Percentiles rank a stretch among this genome's conserved stretches.
Evolutionary conservation across 2,113 vertebrate genomes (phyloP).

Genomic region (Cephalopterus ornatus): DNA sequence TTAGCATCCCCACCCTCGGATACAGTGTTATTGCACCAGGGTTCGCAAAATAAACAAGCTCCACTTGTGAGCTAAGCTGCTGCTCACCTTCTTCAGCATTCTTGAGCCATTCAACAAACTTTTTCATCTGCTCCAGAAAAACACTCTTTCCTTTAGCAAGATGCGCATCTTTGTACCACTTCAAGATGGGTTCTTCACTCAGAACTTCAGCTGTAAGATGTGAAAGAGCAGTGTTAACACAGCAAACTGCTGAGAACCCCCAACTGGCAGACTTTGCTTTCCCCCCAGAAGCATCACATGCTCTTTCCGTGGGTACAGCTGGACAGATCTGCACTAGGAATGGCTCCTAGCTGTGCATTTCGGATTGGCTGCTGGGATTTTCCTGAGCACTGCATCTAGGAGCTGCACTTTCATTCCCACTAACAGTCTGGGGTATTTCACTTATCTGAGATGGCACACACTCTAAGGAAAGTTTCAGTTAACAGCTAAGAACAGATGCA

Average conservation of each 20-base stretch:
- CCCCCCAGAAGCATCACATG: accelerated
- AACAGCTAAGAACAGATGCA: neutral
- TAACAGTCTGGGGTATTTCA: neutral
- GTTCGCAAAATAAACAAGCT: neutral
- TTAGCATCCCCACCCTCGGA: too few relatives aligned
- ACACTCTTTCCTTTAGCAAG: constrained; percentile 94
- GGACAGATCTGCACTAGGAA: neutral
- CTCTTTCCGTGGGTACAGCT: too few relatives aligned
- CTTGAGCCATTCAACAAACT: constrained; percentile 99
- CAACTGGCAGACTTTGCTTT: neutral
- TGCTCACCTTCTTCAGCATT: constrained; percentile 94
- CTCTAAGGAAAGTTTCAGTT: neutral
- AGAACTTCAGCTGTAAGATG: constrained; percentile 86
- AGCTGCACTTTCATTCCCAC: neutral
- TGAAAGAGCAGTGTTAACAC: neutral
- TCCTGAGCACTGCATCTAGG: neutral
- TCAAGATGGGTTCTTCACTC: constrained; percentile 97
- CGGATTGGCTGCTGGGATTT: neutral
- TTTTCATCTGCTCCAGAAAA: constrained; percentile 99
- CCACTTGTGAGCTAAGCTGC: neutral
- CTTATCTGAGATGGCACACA: neutral
- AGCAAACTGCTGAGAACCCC: neutral
- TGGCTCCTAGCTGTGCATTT: neutral
- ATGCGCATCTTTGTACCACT: constrained; percentile 95
- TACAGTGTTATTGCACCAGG: neutral